Base-by-base conservation (phyloP, 92 coral and sea anemone genomes). In the Metridium senile region DNA sequence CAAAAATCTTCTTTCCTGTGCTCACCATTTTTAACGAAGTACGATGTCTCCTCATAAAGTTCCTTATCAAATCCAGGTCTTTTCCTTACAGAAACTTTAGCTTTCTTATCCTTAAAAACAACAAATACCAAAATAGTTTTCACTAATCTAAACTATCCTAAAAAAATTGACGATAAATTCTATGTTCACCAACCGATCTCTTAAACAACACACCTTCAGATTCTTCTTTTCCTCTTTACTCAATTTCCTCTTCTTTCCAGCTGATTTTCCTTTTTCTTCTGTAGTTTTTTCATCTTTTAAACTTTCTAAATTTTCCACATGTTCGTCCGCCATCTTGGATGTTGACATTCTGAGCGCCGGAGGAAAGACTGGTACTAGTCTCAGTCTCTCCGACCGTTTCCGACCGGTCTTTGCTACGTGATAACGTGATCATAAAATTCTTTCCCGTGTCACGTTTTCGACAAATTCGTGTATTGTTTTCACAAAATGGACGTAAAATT, bases 61-160 rank as follows among this genome's bases (percentile, higher is more conserved):
- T 92, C 86, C 52, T 82, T 71, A 45, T 92, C 93, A 92, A 92
- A 95, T 64, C 99, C 99, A 10, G 97, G 97, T 80, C 83, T 95
- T 78, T 83, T 95, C 56, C 74, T 85, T 9, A 72, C 91, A 29
- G 85, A 77, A 59, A 59, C 27, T 72, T 89, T 95, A 16, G 85
- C 35, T 77, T 78, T 88, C 68, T 95, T 95, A n/a, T 11, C 13
- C 21, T 75, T 16, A 23, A 11, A 21, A 17, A 6, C 2, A 32
- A 31, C 7, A 32, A 10, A 7, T 6, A 43, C 11, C 27, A 26
- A 69, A 6, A n/a, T n/a, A n/a, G n/a, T n/a, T n/a, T n/a, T n/a
- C n/a, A n/a, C n/a, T n/a, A n/a, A n/a, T n/a, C n/a, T n/a, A n/a
- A n/a, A n/a, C n/a, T 54, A 8, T 3, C 9, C 61, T 54, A 21